Percentiles rank a stretch among this genome's conserved stretches.
phyloP scores from a whole-genome alignment of 1,140 invertebrate genomes.

The Drosophila fuyamai region DNA sequence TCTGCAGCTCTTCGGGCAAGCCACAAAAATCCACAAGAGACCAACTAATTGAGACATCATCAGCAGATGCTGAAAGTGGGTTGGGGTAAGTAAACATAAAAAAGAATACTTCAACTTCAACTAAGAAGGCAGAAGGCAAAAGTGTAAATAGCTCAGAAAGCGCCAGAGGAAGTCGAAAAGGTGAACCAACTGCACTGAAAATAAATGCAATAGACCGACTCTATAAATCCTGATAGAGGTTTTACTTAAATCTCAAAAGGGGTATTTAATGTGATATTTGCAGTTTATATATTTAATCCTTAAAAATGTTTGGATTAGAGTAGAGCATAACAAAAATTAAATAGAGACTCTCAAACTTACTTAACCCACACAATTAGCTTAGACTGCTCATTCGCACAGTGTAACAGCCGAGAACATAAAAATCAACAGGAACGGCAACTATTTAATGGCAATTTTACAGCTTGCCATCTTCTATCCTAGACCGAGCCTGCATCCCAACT shows the following conservation, averaged over 20 bases:
- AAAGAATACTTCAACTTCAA: constrained; percentile 32
- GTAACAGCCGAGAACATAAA: constrained; percentile 49
- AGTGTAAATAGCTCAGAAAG: constrained; percentile 70
- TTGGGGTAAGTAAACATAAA: constrained; percentile 49
- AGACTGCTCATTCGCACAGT: neutral
- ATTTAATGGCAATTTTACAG: constrained; percentile 81
- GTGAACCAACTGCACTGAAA: constrained; percentile 17
- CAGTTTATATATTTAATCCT: too few species aligned
- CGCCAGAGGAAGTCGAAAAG: constrained; percentile 59
- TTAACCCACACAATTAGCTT: neutral
- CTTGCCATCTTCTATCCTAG: constrained; percentile 41
- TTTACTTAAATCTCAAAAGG: neutral
- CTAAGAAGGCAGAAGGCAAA: constrained; percentile 50
- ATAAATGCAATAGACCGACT: neutral
- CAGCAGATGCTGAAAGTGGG: constrained; percentile 17
- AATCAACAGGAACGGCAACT: constrained; percentile 73
- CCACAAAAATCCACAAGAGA: constrained; percentile 67
- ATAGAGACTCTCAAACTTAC: too few species aligned
- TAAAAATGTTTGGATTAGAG: too few species aligned
- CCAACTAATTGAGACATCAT: constrained; percentile 78
- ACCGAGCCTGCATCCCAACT: constrained; percentile 5
- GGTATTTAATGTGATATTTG: neutral
- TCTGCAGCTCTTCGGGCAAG: constrained; percentile 27
- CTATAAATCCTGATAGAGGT: too few species aligned
- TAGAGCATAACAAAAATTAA: too few species aligned